Evolutionary conservation across 2,888 invertebrate species (phyloP).

Genomic region (Prenolepis imparis): DNA sequence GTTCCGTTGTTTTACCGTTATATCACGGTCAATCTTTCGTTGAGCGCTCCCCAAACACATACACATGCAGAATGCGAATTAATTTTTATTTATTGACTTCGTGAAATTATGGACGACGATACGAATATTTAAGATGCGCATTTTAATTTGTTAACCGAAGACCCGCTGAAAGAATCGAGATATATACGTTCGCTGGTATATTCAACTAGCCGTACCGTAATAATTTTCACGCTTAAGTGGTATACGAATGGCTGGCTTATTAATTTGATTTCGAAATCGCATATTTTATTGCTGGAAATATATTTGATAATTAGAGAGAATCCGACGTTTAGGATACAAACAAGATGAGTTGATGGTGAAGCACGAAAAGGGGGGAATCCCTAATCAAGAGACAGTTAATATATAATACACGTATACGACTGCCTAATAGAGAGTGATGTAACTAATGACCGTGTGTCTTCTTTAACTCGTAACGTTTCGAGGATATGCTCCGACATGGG

Average conservation of each 20-base stretch:
- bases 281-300: slow-evolving; percentile 43
- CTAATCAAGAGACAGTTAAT: slow-evolving; percentile 66
- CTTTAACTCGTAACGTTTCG: slow-evolving; percentile 36
- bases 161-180: background rate
- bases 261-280: slow-evolving; percentile 41
- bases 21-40: background rate
- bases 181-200: background rate
- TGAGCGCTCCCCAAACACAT: background rate
- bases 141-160: slow-evolving; percentile 17
- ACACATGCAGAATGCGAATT: background rate
- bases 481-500: background rate
- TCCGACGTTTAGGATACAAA: slow-evolving; percentile 57
- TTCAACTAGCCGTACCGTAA: slow-evolving; percentile 20
- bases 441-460: slow-evolving; percentile 55
- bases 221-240: slow-evolving; percentile 41
- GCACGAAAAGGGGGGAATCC: slow-evolving; percentile 34
- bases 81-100: slow-evolving; percentile 15
- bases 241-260: slow-evolving; percentile 28
- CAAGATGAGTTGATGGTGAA: slow-evolving; percentile 60
- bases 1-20: slow-evolving; percentile 3
- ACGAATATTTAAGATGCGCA: slow-evolving; percentile 15
- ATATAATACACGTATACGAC: slow-evolving; percentile 39
- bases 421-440: slow-evolving; percentile 57
- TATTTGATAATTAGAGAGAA: slow-evolving; percentile 33
- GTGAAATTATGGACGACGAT: slow-evolving; percentile 12